Base-by-base conservation (phyloP, 2,113 vertebrate genomes). In the Dryoscopus gambensis region DNA sequence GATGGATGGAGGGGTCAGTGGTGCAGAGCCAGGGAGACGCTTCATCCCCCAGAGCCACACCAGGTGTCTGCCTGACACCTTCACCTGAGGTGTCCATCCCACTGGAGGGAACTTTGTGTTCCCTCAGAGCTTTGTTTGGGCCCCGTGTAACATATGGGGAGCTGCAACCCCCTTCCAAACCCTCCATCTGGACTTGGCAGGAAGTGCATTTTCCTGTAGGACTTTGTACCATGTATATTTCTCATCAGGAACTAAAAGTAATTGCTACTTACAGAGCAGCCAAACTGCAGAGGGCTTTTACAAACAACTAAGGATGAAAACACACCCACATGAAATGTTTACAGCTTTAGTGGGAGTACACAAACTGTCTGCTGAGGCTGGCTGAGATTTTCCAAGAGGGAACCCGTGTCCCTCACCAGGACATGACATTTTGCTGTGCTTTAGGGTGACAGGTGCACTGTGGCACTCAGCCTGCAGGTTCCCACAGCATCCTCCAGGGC, bases 141-240 rank as follows among this genome's bases (percentile, higher is more conserved):
- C 9, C 15, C 7, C 0, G 0, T 0, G 0, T 49, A 53, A 60
- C 14, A 10, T 0, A 1, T 8, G 18, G 46, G 55, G 37, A 62
- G 11, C 24, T 46, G 37, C 7, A 30, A 25, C 2, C 31, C 9
- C 39, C 24, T 64, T 53, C 60, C 49, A 60, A 49, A 63, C 7
- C 30, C 30, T 70, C 89, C 60, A 53, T 40, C 52, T 68, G 73
- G 17, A 59, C 52, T 27, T 4, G 1, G 22, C 7, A 2, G 42
- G 50, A 31, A 55, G 49, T 4, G 42, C 22, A 47, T 59, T 59
- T 74, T 71, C 84, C 76, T 63, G 49, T 22, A 70, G 50, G 50
- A 62, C 40, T 64, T 79, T 2, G 20, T 46, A 19, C 71, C 16
- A 18, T 27, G 46, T 39, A 31, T 31, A 15, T 76, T 84, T 81